phyloP scores from a whole-genome alignment of 2,888 invertebrate genomes.

The Tipula lateralis region DNA sequence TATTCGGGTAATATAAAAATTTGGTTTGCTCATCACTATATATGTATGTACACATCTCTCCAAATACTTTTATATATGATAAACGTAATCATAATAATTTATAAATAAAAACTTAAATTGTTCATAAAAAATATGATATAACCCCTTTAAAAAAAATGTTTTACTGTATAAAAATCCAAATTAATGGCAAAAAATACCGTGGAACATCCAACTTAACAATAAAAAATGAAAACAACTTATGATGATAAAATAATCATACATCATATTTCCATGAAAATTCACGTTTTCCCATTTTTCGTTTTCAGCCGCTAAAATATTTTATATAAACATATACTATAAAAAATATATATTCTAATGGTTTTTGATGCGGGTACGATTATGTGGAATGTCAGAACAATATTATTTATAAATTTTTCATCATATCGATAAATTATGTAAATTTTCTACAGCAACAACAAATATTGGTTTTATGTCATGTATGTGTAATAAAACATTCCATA shows the following conservation, averaged over 20 bases:
- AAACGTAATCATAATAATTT: not conserved
- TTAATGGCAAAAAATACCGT: not conserved
- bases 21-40: not conserved
- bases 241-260: not conserved
- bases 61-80: not conserved
- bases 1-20: not conserved
- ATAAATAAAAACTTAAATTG: not conserved
- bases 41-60: no score
- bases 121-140: not conserved
- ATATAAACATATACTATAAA: not conserved
- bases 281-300: not conserved
- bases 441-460: not conserved
- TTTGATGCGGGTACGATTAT: not conserved
- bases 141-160: not conserved
- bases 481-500: not conserved
- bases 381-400: not conserved
- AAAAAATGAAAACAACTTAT: not conserved
- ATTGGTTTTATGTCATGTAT: not conserved
- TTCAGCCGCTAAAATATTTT: not conserved
- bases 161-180: not conserved
- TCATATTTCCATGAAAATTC: not conserved
- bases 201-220: not conserved
- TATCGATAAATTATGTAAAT: slow-evolving; percentile 7
- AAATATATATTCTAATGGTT: not conserved
- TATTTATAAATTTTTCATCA: not conserved